Base-by-base conservation (phyloP, 1,140 invertebrate species). In the Liolophura sinensis region DNA sequence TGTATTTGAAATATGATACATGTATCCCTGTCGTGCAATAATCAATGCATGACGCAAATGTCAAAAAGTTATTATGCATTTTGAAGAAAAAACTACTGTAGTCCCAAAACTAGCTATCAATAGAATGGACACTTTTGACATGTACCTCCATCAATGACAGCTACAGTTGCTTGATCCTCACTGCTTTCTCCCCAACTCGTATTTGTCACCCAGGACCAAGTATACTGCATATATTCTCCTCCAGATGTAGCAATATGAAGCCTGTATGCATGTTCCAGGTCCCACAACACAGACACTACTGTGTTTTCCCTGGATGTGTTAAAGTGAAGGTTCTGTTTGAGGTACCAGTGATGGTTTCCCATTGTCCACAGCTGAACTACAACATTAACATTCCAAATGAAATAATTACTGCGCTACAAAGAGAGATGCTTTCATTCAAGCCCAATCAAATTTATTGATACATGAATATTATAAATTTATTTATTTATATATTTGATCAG, bases 271-370 rank as follows among this genome's bases (percentile, higher is more conserved):
- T 87, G 84, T 50, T 82, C 76, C 40, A 82, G 78, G 76, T 91
- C 89, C 92, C 92, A 94, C 14, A 64, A 31, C 40, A 83, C 40
- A 7, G 69, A 61, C 22, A 84, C 73, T n/a, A 89, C 76, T 49
- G 82, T 78, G 66, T 88, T 82, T 0, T 84, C 74, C 59, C 77
- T 71, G n/a, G 52, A 46, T 1, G 52, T 71, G 20, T 78, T 64
- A 76, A 90, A 91, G 14, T 69, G 65, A 5, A 92, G 75, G 58
- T 82, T 88, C 77, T 95, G 91, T 78, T 97, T 96, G 16, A 92
- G 80, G 83, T 95, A 95, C 94, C 94, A 97, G 78, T 95, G 91
- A 78, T 94, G 95, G 86, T 97, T 97, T 25, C 88, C 89, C 57
- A 89, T 88, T 9, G 91, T 92, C 86, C 91, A 97, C 0, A 97